These are phyloP conservation scores for Cottoperca gobio DNA, from an alignment of 2,797 vertebrate species.

Conservation along the genomic window DNA sequence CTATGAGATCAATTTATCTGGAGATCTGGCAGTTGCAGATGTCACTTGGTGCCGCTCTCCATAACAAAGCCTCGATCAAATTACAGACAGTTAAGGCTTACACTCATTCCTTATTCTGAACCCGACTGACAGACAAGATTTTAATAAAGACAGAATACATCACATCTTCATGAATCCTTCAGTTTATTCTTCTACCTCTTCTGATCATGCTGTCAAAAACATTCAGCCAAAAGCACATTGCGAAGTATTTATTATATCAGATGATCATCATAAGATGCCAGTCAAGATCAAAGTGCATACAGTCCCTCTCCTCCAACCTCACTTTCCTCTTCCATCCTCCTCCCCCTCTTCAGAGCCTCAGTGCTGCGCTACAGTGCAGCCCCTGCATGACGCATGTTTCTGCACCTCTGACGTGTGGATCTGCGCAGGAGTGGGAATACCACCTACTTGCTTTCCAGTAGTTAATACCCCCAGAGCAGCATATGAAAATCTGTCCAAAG, in stretches of 20 bases:
- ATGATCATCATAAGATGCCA: conserved; percentile 46
- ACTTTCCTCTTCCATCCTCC: conserved; percentile 25
- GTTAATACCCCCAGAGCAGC: conserved; percentile 35
- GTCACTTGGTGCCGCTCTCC: conserved; percentile 71
- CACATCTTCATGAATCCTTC: not conserved
- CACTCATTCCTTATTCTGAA: conserved; percentile 2
- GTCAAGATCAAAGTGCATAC: conserved; percentile 35
- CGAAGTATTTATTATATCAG: conserved; percentile 1
- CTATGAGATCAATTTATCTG: conserved; percentile 86
- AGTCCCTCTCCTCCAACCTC: conserved; percentile 16
- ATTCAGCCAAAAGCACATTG: conserved; percentile 2
- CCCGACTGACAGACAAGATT: not conserved
- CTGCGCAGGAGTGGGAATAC: conserved; percentile 45
- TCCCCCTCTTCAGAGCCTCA: conserved; percentile 19
- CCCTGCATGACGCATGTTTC: conserved; percentile 58
- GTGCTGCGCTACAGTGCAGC: conserved; percentile 9
- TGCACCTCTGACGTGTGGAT: conserved; percentile 57
- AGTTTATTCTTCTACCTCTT: not conserved
- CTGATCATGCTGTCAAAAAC: not conserved
- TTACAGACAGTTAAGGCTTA: conserved; percentile 55
- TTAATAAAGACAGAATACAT: conserved; percentile 8
- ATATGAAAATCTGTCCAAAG: conserved; percentile 55
- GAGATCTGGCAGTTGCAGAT: conserved; percentile 78
- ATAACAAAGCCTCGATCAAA: conserved; percentile 68
- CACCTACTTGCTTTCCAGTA: conserved; percentile 32